These are phyloP conservation scores for Urophycis tenuis DNA, from an alignment of 2,797 vertebrate species.

Conservation along the genomic window DNA sequence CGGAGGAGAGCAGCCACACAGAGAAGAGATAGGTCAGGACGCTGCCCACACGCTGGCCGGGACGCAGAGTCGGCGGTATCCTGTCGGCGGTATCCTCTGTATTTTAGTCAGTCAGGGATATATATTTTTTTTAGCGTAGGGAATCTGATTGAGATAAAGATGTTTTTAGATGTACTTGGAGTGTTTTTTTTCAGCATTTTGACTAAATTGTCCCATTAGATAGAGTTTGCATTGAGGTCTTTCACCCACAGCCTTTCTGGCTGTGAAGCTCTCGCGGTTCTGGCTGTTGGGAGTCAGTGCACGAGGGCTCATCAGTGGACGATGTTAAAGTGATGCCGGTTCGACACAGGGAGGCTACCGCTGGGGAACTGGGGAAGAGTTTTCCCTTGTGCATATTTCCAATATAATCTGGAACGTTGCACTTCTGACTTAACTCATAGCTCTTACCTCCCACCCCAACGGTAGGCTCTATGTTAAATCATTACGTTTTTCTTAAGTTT, in stretches of 20 bases:
- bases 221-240: conserved; percentile 32
- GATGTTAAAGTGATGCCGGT: not conserved
- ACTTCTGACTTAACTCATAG: conserved; percentile 2
- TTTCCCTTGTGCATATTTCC: not conserved
- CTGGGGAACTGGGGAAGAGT: not conserved
- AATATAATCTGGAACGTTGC: not conserved
- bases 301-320: not conserved
- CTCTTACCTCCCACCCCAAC: not conserved
- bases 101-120: conserved; percentile 46
- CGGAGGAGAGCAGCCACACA: conserved; percentile 57
- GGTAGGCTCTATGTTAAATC: no score
- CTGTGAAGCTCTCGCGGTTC: no score
- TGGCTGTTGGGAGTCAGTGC: conserved; percentile 30
- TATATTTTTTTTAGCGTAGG: conserved; percentile 38
- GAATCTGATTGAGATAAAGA: conserved; percentile 23
- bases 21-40: conserved; percentile 71
- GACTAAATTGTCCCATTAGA: conserved; percentile 40
- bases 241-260: conserved; percentile 2
- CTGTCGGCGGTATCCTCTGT: conserved; percentile 44
- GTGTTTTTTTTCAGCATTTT: conserved; percentile 30
- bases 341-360: not conserved
- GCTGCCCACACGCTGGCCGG: no score
- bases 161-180: conserved; percentile 32
- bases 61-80: no score
- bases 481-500: no score